A percentile compares a stretch with the other conserved stretches of the same genome.
Evolutionary conservation across 2,888 invertebrate genomes (phyloP).

Genomic region (Limenitis camilla): DNA sequence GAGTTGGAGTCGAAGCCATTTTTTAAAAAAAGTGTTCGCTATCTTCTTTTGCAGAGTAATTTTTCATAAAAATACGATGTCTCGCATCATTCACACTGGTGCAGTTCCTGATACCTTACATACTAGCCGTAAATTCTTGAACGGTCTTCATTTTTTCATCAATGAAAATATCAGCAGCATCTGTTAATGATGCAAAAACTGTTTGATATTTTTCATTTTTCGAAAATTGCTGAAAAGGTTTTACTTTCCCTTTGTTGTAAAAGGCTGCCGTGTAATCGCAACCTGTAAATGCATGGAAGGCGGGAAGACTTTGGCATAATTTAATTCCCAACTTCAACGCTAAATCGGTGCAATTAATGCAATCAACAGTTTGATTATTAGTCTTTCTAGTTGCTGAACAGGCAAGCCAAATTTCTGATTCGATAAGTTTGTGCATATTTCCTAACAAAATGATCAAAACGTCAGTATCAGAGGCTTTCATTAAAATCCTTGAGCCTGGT

Average conservation of each 20-base stretch:
- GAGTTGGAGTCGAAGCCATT: conserved; percentile 28
- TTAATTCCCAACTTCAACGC: too few relatives aligned
- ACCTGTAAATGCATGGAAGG: conserved; percentile 1
- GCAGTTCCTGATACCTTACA: conserved; percentile 35
- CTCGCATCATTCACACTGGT: conserved; percentile 33
- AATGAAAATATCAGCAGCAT: conserved; percentile 16
- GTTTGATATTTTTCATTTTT: conserved; percentile 30
- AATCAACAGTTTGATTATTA: too few relatives aligned
- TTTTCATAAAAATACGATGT: conserved; percentile 32
- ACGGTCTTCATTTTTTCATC: conserved; percentile 34
- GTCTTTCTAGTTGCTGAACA: too few relatives aligned
- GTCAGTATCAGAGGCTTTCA: conserved; percentile 1
- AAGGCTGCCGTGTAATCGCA: not conserved
- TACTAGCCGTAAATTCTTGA: conserved; percentile 35
- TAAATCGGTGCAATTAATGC: too few relatives aligned
- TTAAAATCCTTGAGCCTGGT: conserved; percentile 3
- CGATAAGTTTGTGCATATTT: not conserved
- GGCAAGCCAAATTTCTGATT: not conserved
- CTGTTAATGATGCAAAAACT: conserved; percentile 14
- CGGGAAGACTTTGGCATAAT: too few relatives aligned
- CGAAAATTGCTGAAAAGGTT: too few relatives aligned
- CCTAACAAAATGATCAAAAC: conserved; percentile 1
- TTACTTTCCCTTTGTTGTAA: conserved; percentile 2
- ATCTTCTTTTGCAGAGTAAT: conserved; percentile 30
- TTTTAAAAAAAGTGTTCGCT: conserved; percentile 29